These are phyloP conservation scores for Dendrolimus houi DNA, from an alignment of 2,888 invertebrate genomes.

Conservation along the genomic window DNA sequence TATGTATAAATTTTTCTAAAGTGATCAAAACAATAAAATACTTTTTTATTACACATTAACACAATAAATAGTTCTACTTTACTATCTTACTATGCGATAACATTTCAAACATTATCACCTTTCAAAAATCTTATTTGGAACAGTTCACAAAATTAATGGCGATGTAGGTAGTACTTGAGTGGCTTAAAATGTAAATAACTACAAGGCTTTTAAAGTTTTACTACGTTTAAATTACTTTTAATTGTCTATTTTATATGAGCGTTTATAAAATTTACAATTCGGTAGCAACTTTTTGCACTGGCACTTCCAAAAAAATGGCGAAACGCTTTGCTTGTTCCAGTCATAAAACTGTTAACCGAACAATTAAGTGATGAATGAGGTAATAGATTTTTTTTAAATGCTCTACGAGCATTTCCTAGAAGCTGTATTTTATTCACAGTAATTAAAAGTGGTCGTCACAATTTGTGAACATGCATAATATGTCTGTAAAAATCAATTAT, in stretches of 20 bases:
- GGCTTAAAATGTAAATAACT: neutral
- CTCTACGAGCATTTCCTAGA: slow-evolving; percentile 7
- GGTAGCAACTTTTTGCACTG: neutral
- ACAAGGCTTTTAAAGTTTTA: slow-evolving; percentile 10
- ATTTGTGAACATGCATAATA: too few species aligned
- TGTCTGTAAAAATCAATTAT: too few species aligned
- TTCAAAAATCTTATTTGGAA: too few species aligned
- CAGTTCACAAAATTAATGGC: neutral
- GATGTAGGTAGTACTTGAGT: neutral
- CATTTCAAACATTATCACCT: too few species aligned
- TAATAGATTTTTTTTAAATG: slow-evolving; percentile 5
- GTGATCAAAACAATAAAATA: too few species aligned
- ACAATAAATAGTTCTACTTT: too few species aligned
- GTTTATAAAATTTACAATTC: neutral
- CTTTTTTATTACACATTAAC: too few species aligned
- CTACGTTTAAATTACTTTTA: neutral
- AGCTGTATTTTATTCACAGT: neutral
- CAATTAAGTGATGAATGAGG: slow-evolving; percentile 13
- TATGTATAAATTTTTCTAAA: too few species aligned
- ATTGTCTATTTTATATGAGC: neutral
- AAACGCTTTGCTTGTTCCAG: slow-evolving; percentile 9
- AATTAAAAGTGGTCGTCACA: slow-evolving; percentile 4
- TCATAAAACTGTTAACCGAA: slow-evolving; percentile 12
- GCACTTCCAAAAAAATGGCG: slow-evolving; percentile 6
- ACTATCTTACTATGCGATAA: too few species aligned